These are phyloP conservation scores for Trissolcus japonicus DNA, from an alignment of 2,888 invertebrate genomes.

Conservation along the genomic window DNA sequence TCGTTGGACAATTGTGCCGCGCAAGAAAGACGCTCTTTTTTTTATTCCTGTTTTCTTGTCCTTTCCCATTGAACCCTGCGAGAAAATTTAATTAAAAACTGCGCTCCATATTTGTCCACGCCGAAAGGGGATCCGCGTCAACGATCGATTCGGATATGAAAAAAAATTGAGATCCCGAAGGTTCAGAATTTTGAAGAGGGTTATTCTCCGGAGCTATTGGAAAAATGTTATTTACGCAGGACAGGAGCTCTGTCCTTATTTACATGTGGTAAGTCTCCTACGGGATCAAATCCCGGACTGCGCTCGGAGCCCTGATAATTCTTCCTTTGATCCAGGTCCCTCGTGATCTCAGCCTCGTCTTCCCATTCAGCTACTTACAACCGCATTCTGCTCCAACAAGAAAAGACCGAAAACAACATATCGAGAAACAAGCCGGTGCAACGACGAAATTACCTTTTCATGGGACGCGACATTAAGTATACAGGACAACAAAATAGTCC, in stretches of 20 bases:
- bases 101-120: too few relatives aligned
- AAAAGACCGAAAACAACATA: conserved; percentile 53
- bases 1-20: background rate
- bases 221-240: conserved; percentile 76
- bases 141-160: conserved; percentile 21
- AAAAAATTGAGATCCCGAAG: conserved; percentile 32
- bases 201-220: conserved; percentile 66
- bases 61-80: too few relatives aligned
- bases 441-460: conserved; percentile 13
- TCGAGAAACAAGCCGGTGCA: conserved; percentile 35
- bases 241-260: conserved; percentile 74
- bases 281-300: conserved; percentile 76
- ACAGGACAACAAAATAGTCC: background rate
- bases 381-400: conserved; percentile 51
- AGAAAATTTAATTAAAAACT: background rate
- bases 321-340: conserved; percentile 76
- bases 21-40: background rate
- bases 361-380: conserved; percentile 58
- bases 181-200: conserved; percentile 50
- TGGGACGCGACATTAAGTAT: background rate
- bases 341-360: conserved; percentile 64
- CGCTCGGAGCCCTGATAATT: conserved; percentile 75
- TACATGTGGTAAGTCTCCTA: conserved; percentile 77
- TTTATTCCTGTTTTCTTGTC: too few relatives aligned
- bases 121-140: conserved; percentile 6